Percentiles rank a stretch among this genome's conserved stretches.
phyloP scores from a whole-genome alignment of 2,113 vertebrate genomes.

The Calyptomena viridis region DNA sequence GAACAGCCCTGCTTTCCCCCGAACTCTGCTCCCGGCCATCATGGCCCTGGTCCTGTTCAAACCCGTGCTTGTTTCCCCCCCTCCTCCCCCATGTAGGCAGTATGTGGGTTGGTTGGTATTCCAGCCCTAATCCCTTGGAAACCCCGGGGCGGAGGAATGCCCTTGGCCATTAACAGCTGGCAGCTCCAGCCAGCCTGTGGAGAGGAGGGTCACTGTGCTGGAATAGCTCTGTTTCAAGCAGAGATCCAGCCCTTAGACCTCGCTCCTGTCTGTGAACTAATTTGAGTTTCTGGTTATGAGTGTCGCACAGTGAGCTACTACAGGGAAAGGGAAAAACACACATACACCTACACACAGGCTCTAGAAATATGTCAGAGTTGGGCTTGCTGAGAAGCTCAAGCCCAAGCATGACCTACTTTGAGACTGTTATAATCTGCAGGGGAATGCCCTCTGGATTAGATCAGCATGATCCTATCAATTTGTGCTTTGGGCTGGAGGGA shows the following conservation, averaged over 20 bases:
- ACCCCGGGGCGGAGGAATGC: not conserved
- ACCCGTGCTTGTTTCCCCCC: rapidly evolving
- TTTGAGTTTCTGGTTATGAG: conserved; percentile 7
- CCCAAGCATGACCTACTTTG: conserved; percentile 54
- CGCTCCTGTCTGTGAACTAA: not conserved
- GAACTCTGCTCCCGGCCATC: not conserved
- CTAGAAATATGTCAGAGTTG: conserved; percentile 29
- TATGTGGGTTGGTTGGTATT: not conserved
- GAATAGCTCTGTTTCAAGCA: not conserved
- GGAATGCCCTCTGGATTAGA: conserved; percentile 63
- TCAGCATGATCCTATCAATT: conserved; percentile 12
- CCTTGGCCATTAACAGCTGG: not conserved
- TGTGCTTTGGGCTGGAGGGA: not conserved
- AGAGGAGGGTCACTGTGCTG: not conserved
- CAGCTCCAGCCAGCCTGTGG: not conserved
- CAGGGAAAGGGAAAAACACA: not conserved
- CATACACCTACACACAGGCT: not conserved
- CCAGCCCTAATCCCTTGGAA: not conserved
- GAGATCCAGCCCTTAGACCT: not conserved
- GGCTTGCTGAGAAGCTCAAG: conserved; percentile 23
- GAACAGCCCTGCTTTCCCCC: not conserved
- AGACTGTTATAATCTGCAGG: conserved; percentile 21
- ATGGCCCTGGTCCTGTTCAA: rapidly evolving
- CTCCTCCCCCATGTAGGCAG: rapidly evolving
- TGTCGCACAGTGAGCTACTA: not conserved